Evolutionary conservation across 2,797 vertebrate species (phyloP).

Genomic region (Apogon hyalosoma): DNA sequence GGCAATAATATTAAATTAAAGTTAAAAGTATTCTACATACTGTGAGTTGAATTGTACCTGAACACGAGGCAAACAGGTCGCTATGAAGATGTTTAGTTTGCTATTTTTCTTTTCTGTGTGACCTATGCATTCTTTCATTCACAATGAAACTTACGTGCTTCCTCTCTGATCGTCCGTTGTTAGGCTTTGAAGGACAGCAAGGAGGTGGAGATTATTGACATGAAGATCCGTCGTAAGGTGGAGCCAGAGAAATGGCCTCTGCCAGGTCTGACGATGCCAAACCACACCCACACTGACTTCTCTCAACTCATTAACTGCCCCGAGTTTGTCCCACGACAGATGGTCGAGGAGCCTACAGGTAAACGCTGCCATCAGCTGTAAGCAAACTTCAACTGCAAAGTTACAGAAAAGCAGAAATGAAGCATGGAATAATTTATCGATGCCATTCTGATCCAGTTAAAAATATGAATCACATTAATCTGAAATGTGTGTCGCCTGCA

Average conservation of each 20-base stretch:
- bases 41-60: too few species aligned
- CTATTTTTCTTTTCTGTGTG: too few species aligned
- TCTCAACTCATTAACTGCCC: conserved; percentile 97
- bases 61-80: too few species aligned
- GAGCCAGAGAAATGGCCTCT: conserved; percentile 96
- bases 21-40: too few species aligned
- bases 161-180: background rate
- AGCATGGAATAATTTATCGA: too few species aligned
- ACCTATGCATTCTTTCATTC: too few species aligned
- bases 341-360: conserved; percentile 83
- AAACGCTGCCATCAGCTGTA: background rate
- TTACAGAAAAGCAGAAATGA: too few species aligned
- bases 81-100: too few species aligned
- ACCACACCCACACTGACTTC: conserved; percentile 93
- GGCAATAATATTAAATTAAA: too few species aligned
- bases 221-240: conserved; percentile 95
- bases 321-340: conserved; percentile 93
- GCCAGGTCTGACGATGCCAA: conserved; percentile 87
- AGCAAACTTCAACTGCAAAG: too few species aligned
- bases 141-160: background rate
- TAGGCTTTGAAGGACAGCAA: conserved; percentile 96
- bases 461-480: too few species aligned
- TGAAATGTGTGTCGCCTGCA: conserved; percentile 61
- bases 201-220: conserved; percentile 94
- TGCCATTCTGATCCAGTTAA: too few species aligned